Base-by-base conservation (phyloP, 2,113 vertebrate species). In the Xiphophorus couchianus region DNA sequence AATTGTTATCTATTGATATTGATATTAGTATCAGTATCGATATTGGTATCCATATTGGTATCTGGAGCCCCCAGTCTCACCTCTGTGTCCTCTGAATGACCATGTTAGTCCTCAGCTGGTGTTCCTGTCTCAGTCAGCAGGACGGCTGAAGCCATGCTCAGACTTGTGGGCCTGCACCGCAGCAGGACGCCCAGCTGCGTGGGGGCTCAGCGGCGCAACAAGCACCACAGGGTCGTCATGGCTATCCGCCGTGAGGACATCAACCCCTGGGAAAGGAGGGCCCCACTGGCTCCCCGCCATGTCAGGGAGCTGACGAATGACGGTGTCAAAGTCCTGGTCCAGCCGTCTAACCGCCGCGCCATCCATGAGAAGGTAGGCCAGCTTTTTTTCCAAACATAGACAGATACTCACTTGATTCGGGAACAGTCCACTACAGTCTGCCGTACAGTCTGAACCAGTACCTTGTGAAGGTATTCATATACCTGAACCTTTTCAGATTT, bases 251-350 rank as follows among this genome's bases (percentile, higher is more conserved):
- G 98, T 5, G 98, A 99, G 77, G 98, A 99, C 58, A 84, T 98
- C 78, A 99, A 96, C 6, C 96, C 94, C 0, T 99, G 98, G 98
- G 98, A 99, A 89, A 93, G 98, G 65, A 95, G 98, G 80, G 98
- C 97, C 0, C 98, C 98, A 0, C 94, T 99, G 19, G 97, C 98
- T 15, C 98, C 98, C 0, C 96, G 92, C 19, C 98, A 99, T 15
- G 89, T 99, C 64, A 97, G 94, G 69, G 96, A 96, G 54, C 89
- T 99, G 76, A 96, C 97, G 30, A 92, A 94, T n/a, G 94, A 96
- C 44, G 98, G 97, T 0, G 95, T 98, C 85, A 98, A 96, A 86
- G 97, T 99, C 71, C 90, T 99, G 76, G 96, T 99, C 27, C 98
- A 99, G 64, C 98, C 97, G 0, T 99, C 97, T 35, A 98, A 99